Conservation (phyloP, 2,888 invertebrate species). For the Apotomis capreana region DNA sequence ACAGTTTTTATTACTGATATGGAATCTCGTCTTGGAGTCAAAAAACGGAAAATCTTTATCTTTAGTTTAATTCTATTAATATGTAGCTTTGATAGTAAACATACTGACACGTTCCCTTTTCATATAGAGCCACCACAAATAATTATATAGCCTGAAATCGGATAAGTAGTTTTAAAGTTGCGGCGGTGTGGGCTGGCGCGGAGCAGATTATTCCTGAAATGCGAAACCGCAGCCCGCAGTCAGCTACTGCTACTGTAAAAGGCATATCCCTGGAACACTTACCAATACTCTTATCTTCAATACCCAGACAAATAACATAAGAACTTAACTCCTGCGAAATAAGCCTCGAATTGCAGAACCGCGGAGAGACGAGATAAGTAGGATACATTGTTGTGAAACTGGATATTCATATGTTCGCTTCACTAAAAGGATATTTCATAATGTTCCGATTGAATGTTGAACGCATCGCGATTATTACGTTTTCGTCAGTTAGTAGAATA, state of each 20-base stretch:
- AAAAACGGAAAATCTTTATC: too few relatives aligned
- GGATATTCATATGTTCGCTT: not conserved
- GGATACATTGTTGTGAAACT: not conserved
- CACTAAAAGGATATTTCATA: not conserved
- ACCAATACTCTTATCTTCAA: not conserved
- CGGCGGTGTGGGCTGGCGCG: conserved; percentile 8
- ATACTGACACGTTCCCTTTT: not conserved
- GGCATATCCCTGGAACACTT: not conserved
- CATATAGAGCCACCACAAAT: conserved; percentile 10
- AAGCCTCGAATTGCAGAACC: not conserved
- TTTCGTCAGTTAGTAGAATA: not conserved
- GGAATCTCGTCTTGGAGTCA: too few relatives aligned
- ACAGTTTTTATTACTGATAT: too few relatives aligned
- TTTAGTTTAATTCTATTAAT: too few relatives aligned
- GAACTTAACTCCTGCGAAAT: not conserved
- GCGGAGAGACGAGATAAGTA: not conserved
- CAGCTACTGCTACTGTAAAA: conserved; percentile 28
- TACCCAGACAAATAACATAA: not conserved
- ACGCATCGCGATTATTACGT: not conserved
- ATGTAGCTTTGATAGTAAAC: not conserved
- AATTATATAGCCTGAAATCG: conserved; percentile 22
- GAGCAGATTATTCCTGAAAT: conserved; percentile 34
- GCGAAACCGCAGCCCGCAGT: conserved; percentile 32
- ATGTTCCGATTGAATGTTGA: not conserved
- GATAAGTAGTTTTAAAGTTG: conserved; percentile 27